Base-by-base conservation (phyloP, 2,113 vertebrate genomes). In the Syngnathus typhle region DNA sequence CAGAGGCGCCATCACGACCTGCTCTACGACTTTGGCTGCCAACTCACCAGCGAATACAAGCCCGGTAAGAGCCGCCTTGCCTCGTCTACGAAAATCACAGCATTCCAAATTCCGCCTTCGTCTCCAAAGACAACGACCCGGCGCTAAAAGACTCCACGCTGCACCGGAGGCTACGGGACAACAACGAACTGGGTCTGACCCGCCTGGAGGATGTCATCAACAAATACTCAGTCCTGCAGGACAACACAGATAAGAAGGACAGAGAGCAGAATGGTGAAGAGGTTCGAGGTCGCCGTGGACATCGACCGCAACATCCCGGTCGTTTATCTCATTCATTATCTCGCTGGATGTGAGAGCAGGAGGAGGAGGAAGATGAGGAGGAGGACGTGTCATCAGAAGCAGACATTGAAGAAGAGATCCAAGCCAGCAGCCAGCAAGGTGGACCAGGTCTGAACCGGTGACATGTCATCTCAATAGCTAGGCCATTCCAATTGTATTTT, bases 11-110 rank as follows among this genome's bases (percentile, higher is more conserved):
- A 94, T 70, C 89, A 94, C 0, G 95, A 96, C 77, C 88, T 96
- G 77, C 89, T 95, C 46, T 98, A 93, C 79, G 97, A 97, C 87
- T 98, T 98, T 0, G 95, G 95, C 2, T 95, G 92, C 0, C 92
- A 93, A 46, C 92, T 98, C 19, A 97, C 95, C 0, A 95, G 98
- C 47, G 0, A 65, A 43, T 98, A 94, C 54, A 91, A 87, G 44
- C 87, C 89, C 21, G 82, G 95, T 96, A 82, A 82, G 77, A 44
- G n/a, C 6, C 5, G 18, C 12, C 46, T 52, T 19, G 13, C 6
- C 44, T 10, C 49, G 23, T 0, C 27, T 15, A 16, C 12, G 58
- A 60, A 60, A 32, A 60, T 12, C 37, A 38, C 12, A 60, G 8
- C n/a, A 1, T 59, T 66, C 11, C 27, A 39, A 27, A 6, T 7